phyloP scores from a whole-genome alignment of 2,113 vertebrate genomes.

The Pelmatolapia mariae region DNA sequence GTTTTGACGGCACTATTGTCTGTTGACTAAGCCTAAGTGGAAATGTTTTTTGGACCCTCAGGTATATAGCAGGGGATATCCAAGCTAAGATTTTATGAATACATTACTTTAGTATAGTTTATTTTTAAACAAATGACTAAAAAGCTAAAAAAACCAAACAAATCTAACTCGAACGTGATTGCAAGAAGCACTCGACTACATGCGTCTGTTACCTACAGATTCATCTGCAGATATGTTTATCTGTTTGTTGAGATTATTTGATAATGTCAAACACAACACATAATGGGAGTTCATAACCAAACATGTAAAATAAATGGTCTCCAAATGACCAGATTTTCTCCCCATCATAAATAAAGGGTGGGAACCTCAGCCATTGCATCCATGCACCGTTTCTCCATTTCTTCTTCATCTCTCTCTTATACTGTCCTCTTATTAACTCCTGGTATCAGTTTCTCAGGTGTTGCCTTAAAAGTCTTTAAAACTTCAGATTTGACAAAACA shows the following conservation, averaged over 20 bases:
- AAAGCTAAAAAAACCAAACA: not conserved
- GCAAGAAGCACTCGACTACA: not conserved
- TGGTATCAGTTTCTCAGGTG: conserved; percentile 30
- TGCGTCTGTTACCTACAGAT: not conserved
- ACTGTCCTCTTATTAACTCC: not conserved
- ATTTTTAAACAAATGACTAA: not conserved
- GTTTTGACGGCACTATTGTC: not conserved
- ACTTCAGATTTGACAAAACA: not conserved
- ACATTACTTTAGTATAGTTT: not conserved
- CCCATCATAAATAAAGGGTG: not conserved
- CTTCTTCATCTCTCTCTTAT: not conserved
- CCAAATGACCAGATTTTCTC: not conserved
- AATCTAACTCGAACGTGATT: rapidly evolving
- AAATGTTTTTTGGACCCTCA: not conserved
- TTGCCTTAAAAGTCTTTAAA: conserved; percentile 44
- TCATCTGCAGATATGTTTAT: not conserved
- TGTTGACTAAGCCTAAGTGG: not conserved
- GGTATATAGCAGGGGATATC: rapidly evolving
- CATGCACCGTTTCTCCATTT: not conserved
- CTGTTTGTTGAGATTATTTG: not conserved
- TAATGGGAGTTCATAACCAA: not conserved
- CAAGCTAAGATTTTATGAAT: rapidly evolving
- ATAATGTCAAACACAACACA: not conserved
- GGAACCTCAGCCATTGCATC: not conserved
- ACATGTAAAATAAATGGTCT: not conserved